Percentiles rank a stretch among this genome's conserved stretches.
These are phyloP conservation scores for Gypaetus barbatus DNA, from an alignment of 2,797 vertebrate species.

Conservation along the genomic window DNA sequence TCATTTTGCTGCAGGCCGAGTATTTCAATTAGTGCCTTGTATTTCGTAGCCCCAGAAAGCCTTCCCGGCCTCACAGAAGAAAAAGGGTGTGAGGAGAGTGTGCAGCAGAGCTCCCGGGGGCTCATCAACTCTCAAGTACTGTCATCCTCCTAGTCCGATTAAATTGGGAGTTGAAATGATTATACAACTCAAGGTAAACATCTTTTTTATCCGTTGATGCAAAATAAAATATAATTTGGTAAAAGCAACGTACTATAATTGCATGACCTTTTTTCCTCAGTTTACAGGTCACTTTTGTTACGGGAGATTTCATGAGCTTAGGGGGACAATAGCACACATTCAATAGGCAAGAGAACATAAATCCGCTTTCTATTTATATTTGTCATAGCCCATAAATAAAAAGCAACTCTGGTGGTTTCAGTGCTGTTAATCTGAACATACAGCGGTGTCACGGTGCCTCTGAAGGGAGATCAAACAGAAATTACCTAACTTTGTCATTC, in stretches of 20 bases:
- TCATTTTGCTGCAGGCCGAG: background rate
- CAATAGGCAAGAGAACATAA: background rate
- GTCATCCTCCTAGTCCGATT: background rate
- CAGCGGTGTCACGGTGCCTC: background rate
- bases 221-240: background rate
- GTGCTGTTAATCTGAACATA: background rate
- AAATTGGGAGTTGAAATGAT: background rate
- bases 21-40: background rate
- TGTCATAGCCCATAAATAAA: slow-evolving; percentile 22
- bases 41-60: background rate
- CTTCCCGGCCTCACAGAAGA: background rate
- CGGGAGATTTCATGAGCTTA: slow-evolving; percentile 27
- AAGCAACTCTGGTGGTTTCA: slow-evolving; percentile 5
- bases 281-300: slow-evolving; percentile 11
- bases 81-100: background rate
- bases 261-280: background rate
- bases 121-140: background rate
- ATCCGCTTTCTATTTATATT: slow-evolving; percentile 43
- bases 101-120: fast-evolving
- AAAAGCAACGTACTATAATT: background rate
- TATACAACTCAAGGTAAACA: background rate
- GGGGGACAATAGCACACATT: background rate
- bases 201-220: background rate
- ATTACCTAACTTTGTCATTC: background rate
- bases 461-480: background rate